phyloP scores from a whole-genome alignment of 2,113 vertebrate genomes.

The Nestor notabilis region DNA sequence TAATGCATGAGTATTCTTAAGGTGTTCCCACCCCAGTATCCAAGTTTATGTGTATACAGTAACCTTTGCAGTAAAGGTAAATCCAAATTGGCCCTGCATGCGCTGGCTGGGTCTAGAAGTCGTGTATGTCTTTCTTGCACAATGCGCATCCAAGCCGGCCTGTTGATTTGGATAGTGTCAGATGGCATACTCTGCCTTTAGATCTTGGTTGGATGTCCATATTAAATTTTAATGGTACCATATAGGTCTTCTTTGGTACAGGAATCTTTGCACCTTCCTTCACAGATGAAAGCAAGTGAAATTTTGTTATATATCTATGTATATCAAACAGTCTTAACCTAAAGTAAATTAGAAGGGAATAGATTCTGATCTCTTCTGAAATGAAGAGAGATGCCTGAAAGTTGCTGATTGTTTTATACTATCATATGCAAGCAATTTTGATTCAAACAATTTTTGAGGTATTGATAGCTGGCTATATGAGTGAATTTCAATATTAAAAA shows the following conservation, averaged over 20 bases:
- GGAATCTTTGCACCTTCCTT: neutral
- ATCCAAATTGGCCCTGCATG: neutral
- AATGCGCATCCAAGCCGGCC: neutral
- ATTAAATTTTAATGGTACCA: neutral
- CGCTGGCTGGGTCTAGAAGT: neutral
- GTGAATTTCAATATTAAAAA: neutral
- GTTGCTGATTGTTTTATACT: neutral
- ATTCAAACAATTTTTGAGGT: neutral
- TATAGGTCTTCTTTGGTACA: neutral
- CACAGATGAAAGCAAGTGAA: neutral
- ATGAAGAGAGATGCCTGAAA: neutral
- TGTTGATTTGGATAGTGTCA: neutral
- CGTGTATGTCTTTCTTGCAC: neutral
- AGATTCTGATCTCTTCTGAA: neutral
- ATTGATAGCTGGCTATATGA: neutral
- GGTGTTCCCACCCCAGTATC: neutral
- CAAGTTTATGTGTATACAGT: neutral
- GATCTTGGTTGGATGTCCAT: neutral
- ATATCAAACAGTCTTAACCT: neutral
- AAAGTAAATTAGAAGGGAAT: neutral
- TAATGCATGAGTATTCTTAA: neutral
- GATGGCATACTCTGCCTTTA: neutral
- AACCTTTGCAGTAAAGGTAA: neutral
- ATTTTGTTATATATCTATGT: neutral
- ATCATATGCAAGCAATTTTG: neutral